Percentiles rank a stretch among this genome's conserved stretches.
phyloP scores from a whole-genome alignment of 2,888 invertebrate genomes.

The Prenolepis imparis region DNA sequence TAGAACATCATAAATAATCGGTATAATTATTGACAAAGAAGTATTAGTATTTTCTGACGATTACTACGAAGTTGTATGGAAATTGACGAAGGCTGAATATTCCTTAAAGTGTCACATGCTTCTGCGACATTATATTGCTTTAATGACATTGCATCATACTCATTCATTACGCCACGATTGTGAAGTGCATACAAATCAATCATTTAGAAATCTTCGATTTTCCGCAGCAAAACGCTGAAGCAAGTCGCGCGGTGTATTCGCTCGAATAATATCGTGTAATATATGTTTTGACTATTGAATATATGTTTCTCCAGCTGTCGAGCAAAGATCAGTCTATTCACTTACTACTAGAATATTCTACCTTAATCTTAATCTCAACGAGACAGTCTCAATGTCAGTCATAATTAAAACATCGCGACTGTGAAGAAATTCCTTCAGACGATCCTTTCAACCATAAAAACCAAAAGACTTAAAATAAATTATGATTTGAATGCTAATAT shows the following conservation, averaged over 20 bases:
- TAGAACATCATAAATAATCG: neutral
- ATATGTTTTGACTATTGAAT: neutral
- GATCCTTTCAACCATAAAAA: neutral
- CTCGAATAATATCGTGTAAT: constrained; percentile 7
- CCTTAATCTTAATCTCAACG: neutral
- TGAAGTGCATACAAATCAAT: constrained; percentile 27
- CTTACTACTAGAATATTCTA: neutral
- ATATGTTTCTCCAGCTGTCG: neutral
- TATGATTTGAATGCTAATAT: neutral
- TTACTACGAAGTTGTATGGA: neutral
- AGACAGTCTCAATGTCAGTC: neutral
- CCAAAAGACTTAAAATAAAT: neutral
- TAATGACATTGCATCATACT: constrained; percentile 18
- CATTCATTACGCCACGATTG: constrained; percentile 34
- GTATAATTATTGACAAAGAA: neutral
- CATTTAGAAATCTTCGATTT: constrained; percentile 33
- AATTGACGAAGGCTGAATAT: neutral
- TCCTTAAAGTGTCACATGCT: constrained; percentile 15
- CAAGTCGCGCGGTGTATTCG: neutral
- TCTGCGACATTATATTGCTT: neutral
- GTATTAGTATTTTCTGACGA: neutral
- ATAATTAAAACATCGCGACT: neutral
- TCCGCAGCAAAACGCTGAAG: neutral
- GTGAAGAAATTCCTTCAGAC: neutral
- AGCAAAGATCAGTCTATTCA: constrained; percentile 10